Conservation (phyloP, 2,888 invertebrate species). For the Drosophila pseudotalamancana region DNA sequence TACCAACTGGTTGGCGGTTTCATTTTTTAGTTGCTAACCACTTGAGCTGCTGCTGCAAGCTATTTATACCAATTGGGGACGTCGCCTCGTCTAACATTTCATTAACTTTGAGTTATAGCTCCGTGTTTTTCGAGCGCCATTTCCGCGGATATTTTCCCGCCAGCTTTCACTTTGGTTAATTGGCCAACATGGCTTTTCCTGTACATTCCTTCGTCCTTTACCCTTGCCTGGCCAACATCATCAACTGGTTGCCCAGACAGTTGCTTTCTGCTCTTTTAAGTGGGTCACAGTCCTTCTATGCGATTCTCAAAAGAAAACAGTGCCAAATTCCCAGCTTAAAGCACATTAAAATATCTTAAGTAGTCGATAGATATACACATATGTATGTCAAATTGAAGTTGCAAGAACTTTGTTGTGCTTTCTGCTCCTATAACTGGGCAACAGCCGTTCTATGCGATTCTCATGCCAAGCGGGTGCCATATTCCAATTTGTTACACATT, state of each 20-base stretch:
- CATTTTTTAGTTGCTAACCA: constrained; percentile 32
- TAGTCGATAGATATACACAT: too few species aligned
- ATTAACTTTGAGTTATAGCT: constrained; percentile 62
- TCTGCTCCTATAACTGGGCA: too few species aligned
- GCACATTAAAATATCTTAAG: too few species aligned
- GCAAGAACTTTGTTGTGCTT: too few species aligned
- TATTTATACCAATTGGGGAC: constrained; percentile 67
- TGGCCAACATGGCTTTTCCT: constrained; percentile 28
- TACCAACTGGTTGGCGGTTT: constrained; percentile 40
- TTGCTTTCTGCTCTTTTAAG: too few species aligned
- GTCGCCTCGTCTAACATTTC: constrained; percentile 63
- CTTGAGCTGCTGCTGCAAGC: constrained; percentile 36
- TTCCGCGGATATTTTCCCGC: constrained; percentile 5
- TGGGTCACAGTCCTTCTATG: too few species aligned
- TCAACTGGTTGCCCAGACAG: constrained; percentile 7
- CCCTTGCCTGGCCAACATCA: constrained; percentile 2
- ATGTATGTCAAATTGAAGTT: too few species aligned
- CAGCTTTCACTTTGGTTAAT: constrained; percentile 60
- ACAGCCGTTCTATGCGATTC: too few species aligned
- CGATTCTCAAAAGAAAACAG: too few species aligned
- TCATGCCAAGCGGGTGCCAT: too few species aligned
- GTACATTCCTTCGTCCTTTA: neutral
- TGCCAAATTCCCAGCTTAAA: too few species aligned
- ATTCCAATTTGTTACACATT: too few species aligned
- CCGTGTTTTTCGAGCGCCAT: constrained; percentile 28